Evolutionary conservation across 2,797 vertebrate species (phyloP).

Genomic region (Pangasius mekongensis): DNA sequence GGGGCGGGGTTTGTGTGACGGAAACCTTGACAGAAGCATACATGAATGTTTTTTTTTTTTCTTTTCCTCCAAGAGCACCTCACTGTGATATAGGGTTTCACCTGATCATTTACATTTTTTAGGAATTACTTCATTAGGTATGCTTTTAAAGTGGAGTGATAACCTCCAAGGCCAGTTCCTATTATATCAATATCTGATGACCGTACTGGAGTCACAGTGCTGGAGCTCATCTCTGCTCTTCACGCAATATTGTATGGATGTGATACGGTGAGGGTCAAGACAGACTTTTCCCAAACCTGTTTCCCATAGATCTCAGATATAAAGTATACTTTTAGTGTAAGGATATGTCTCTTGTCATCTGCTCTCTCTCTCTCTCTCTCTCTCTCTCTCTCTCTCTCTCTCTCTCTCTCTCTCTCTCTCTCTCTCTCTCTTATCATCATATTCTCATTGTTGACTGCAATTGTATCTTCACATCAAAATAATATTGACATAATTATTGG

Average conservation of each 20-base stretch:
- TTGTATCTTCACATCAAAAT: neutral
- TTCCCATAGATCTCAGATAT: neutral
- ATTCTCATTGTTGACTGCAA: too few species aligned
- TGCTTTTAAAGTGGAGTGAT: neutral
- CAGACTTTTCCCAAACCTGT: neutral
- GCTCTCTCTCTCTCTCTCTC: neutral
- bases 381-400: neutral
- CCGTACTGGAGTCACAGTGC: neutral
- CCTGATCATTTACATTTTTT: neutral
- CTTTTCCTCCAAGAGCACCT: too few species aligned
- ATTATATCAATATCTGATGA: conserved; percentile 23
- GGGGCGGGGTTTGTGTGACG: too few species aligned
- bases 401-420: neutral
- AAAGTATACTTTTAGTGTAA: neutral
- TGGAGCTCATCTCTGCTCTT: conserved; percentile 1
- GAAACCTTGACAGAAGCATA: neutral
- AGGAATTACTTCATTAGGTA: conserved; percentile 2
- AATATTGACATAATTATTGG: neutral
- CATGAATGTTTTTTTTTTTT: neutral
- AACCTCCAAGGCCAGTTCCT: neutral
- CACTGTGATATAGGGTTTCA: neutral
- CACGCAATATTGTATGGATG: neutral
- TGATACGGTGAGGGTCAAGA: neutral
- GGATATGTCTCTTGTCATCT: neutral
- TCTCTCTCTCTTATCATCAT: neutral